Percentiles rank a stretch among this genome's conserved stretches.
phyloP scores from a whole-genome alignment of 1,140 invertebrate genomes.

The Whitmania pigra region DNA sequence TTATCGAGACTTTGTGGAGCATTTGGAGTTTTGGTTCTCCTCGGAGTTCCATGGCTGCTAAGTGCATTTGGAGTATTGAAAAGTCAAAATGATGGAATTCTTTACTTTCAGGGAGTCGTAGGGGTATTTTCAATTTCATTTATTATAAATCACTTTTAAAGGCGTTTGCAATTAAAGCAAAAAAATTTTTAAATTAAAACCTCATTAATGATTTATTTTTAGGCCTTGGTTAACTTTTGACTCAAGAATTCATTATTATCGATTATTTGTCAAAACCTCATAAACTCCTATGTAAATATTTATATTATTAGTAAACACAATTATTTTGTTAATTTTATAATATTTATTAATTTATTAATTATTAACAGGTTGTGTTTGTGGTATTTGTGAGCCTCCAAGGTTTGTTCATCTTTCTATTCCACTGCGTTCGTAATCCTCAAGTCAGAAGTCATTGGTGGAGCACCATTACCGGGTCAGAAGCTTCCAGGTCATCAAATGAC shows the following conservation, averaged over 20 bases:
- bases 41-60: conserved; percentile 20
- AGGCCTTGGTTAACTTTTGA: background rate
- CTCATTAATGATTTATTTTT: conserved; percentile 1
- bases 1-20: conserved; percentile 14
- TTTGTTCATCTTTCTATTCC: conserved; percentile 20
- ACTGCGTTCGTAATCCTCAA: conserved; percentile 14
- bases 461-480: no score
- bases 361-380: conserved; percentile 14
- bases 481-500: no score
- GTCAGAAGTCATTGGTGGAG: conserved; percentile 7
- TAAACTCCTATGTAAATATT: no score
- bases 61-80: conserved; percentile 22
- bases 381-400: conserved; percentile 13
- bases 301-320: no score
- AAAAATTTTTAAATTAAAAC: background rate
- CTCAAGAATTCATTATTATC: background rate
- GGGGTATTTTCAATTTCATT: background rate
- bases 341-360: background rate
- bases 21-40: conserved; percentile 13
- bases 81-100: background rate
- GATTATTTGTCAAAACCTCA: background rate
- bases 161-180: background rate
- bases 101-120: background rate
- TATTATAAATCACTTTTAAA: background rate
- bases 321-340: no score